Percentiles rank a stretch among this genome's conserved stretches.
phyloP scores from a whole-genome alignment of 2,113 vertebrate species.

The Catharus fuscescens region DNA sequence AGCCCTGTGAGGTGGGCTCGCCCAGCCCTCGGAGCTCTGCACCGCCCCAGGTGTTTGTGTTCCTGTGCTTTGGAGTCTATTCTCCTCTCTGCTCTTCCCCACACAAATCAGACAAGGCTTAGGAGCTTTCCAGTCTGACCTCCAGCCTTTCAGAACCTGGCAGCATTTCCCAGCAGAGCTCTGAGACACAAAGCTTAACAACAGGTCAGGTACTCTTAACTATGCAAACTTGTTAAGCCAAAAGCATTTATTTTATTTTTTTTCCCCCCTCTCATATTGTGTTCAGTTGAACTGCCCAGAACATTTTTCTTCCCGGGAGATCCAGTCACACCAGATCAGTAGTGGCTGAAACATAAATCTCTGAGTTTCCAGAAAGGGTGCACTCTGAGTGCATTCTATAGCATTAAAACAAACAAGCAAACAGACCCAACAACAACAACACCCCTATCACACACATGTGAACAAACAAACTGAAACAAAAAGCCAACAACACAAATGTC shows the following conservation, averaged over 20 bases:
- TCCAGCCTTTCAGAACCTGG: neutral
- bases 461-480: neutral
- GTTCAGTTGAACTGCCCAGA: neutral
- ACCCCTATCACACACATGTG: neutral
- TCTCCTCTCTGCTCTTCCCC: neutral
- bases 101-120: neutral
- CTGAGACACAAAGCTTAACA: neutral
- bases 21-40: neutral
- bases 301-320: neutral
- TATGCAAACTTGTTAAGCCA: neutral
- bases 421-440: neutral
- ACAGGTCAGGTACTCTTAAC: neutral
- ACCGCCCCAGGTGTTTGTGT: rapidly evolving
- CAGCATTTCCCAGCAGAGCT: neutral
- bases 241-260: neutral
- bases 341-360: neutral
- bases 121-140: neutral
- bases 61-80: neutral
- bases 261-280: too few relatives aligned
- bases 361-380: neutral
- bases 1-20: rapidly evolving
- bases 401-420: neutral
- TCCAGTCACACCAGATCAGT: neutral
- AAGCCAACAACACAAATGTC: neutral
- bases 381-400: neutral